Base-by-base conservation (phyloP, 2,888 invertebrate species). In the Conops quadrifasciatus region DNA sequence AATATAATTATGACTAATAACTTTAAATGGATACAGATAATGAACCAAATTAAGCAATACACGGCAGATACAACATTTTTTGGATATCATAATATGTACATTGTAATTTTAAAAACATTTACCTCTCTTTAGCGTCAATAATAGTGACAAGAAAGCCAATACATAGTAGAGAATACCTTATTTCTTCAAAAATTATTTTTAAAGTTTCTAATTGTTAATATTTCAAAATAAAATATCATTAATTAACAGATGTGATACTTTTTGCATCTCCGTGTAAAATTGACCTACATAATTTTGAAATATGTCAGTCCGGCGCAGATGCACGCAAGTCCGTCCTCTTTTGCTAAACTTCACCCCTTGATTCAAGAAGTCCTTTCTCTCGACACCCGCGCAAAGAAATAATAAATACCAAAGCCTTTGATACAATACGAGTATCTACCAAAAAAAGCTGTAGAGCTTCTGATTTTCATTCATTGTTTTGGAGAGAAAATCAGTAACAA, bases 301-400 rank as follows among this genome's bases (percentile, higher is more conserved):
- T 49, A 16, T 49, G 49, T 16, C 49, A 49, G 49, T 49, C 49
- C 49, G 15, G 49, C 49, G 49, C 49, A 49, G 19, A 49, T 49
- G 49, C 49, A 49, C 11, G 4, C 49, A 4, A 43, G n/a, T n/a
- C n/a, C n/a, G n/a, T n/a, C n/a, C n/a, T n/a, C n/a, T n/a, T n/a
- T n/a, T n/a, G n/a, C 5, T 36, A 36, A 36, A 36, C 9, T 36
- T 36, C 36, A 36, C 9, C 9, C 36, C 36, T 36, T 36, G 36
- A 7, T 36, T 36, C 9, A 4, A 36, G 9, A 36, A 36, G 36
- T 36, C 36, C 36, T 36, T 36, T 36, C 36, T 36, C 36, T 36
- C 36, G 5, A 36, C 9, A 36, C 9, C 36, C 36, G 4, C 9
- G 36, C 5, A 7, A 9, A 36, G 9, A 36, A 9, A 36, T 36